Base-by-base conservation (phyloP, 1,140 invertebrate species). In the Papilio glaucus region DNA sequence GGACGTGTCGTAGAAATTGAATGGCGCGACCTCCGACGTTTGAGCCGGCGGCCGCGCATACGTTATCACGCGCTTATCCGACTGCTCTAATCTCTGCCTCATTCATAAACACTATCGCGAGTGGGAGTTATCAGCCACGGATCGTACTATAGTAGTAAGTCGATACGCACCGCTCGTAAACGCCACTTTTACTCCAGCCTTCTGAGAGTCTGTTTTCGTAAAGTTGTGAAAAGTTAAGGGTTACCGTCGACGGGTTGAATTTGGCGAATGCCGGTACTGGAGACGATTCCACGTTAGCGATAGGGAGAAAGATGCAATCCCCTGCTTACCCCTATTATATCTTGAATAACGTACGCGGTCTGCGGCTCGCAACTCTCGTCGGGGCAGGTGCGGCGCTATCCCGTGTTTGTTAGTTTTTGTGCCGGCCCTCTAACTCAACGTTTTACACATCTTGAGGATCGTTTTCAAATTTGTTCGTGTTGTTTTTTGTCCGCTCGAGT, bases 391-490 rank as follows among this genome's bases (percentile, higher is more conserved):
- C 72, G 80, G 85, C 83, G 82, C 85, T 80, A 77, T 76, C 42
- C 33, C 12, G 62, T 83, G 78, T 83, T 80, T 85, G 79, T 21
- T 72, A 72, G 72, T 82, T 81, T 82, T 83, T 83, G 75, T 82
- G 72, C 21, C 67, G 21, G 24, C 70, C 41, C 77, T 77, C 80
- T 81, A 84, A 85, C 80, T 83, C 84, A 82, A 81, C 80, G 87
- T 87, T 85, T 88, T 84, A 86, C 85, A 90, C 85, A 80, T 90
- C 81, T 85, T 81, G 81, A 87, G 85, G 81, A 77, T 85, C 85
- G 80, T 85, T 85, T 83, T 81, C 79, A 86, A 89, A 89, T 89
- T 89, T 86, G 88, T 91, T 76, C 74, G 73, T 78, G 79, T 76
- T 76, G 79, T 87, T 88, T 88, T 89, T 87, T 86, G 85, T 84